Evolutionary conservation across 1,140 invertebrate genomes (phyloP).

Genomic region (Oncopodura yosiiana): DNA sequence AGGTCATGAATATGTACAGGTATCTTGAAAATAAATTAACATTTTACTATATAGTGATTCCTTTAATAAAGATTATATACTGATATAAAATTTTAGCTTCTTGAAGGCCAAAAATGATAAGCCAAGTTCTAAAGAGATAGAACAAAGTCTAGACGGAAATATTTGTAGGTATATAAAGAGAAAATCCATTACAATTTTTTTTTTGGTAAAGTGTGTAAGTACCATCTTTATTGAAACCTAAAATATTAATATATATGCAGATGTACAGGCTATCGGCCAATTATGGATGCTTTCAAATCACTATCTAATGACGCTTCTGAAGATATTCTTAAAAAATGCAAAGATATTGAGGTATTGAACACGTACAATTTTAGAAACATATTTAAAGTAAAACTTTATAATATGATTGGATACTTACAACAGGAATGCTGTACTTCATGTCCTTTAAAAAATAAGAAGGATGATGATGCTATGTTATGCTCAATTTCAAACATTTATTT

Average conservation of each 20-base stretch:
- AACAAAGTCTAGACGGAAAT: slow-evolving; percentile 42
- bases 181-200: too few relatives aligned
- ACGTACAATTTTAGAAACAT: background rate
- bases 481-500: background rate
- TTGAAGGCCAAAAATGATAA: slow-evolving; percentile 38
- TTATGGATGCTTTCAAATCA: slow-evolving; percentile 46
- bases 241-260: too few relatives aligned
- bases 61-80: too few relatives aligned
- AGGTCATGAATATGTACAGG: too few relatives aligned
- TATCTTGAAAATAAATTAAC: too few relatives aligned
- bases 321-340: background rate
- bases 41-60: too few relatives aligned
- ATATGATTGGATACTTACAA: background rate
- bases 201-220: too few relatives aligned
- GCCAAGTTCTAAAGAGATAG: slow-evolving; percentile 34
- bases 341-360: background rate
- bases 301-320: slow-evolving; percentile 37
- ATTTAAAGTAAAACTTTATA: slow-evolving; percentile 1
- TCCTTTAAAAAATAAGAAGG: background rate
- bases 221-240: too few relatives aligned
- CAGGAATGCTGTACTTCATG: background rate
- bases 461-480: background rate
- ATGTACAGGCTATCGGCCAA: slow-evolving; percentile 48
- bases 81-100: too few relatives aligned
- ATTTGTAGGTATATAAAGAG: too few relatives aligned